Evolutionary conservation across 1,140 invertebrate genomes (phyloP).

Genomic region (Theocolax elegans): DNA sequence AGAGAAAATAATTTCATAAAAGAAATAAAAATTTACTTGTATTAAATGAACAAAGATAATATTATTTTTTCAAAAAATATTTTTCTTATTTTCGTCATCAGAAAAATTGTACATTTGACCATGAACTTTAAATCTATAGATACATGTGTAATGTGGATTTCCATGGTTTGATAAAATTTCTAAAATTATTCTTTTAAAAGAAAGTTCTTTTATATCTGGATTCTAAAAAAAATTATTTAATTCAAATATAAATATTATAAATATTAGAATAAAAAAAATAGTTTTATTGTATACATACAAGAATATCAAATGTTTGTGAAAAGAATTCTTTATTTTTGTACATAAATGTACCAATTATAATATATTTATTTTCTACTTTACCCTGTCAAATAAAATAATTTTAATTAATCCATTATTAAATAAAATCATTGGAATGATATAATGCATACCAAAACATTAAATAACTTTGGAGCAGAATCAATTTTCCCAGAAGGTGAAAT

Average conservation of each 20-base stretch:
- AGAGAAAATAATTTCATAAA: too few relatives aligned
- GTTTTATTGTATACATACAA: conserved; percentile 47
- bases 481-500: conserved; percentile 83
- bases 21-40: too few relatives aligned
- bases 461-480: conserved; percentile 89
- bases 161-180: conserved; percentile 92
- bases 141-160: conserved; percentile 90
- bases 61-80: too few relatives aligned
- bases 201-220: conserved; percentile 38
- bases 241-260: conserved; percentile 22
- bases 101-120: conserved; percentile 68
- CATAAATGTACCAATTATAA: conserved; percentile 40
- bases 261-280: background rate
- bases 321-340: conserved; percentile 50
- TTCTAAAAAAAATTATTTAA: conserved; percentile 46
- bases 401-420: conserved; percentile 24
- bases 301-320: conserved; percentile 53
- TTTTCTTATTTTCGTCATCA: background rate
- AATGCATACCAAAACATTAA: conserved; percentile 80
- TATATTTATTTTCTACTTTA: conserved; percentile 25
- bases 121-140: conserved; percentile 96
- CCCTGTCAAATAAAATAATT: conserved; percentile 31
- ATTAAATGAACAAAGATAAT: too few relatives aligned
- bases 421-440: conserved; percentile 21
- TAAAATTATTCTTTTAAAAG: conserved; percentile 64